Evolutionary conservation across 2,888 invertebrate genomes (phyloP).

Genomic region (Tenthredo scrophulariae): DNA sequence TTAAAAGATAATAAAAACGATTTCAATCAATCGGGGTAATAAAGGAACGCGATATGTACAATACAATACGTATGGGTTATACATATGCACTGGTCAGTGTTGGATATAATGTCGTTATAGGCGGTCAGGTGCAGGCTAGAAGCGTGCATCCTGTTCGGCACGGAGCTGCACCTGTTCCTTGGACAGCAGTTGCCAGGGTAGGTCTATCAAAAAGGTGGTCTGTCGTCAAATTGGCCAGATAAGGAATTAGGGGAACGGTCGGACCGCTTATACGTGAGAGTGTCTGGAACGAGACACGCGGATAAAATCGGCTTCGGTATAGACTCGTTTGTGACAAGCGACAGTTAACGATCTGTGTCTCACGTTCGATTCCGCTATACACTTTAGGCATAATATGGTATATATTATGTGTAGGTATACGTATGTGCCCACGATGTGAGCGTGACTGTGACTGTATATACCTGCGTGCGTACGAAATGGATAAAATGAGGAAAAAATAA

Average conservation of each 20-base stretch:
- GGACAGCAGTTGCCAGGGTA: slow-evolving; percentile 35
- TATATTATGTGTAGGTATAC: neutral
- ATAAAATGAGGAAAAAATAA: neutral
- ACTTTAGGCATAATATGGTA: neutral
- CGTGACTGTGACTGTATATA: slow-evolving; percentile 14
- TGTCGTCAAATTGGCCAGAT: slow-evolving; percentile 50
- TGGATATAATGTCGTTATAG: slow-evolving; percentile 22
- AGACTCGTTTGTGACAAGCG: neutral
- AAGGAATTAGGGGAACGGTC: slow-evolving; percentile 45
- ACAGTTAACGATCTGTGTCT: neutral
- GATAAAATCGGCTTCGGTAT: slow-evolving; percentile 42
- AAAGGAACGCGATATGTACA: neutral
- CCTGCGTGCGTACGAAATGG: slow-evolving; percentile 41
- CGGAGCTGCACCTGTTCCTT: slow-evolving; percentile 33
- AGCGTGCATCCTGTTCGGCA: slow-evolving; percentile 46
- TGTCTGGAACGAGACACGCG: slow-evolving; percentile 30
- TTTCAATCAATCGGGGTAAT: slow-evolving; percentile 7
- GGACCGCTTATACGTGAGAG: slow-evolving; percentile 2
- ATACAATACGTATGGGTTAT: neutral
- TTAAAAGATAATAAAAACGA: neutral
- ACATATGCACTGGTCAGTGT: neutral
- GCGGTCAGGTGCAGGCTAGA: slow-evolving; percentile 40
- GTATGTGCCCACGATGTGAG: neutral
- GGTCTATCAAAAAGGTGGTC: slow-evolving; percentile 45
- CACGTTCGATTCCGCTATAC: slow-evolving; percentile 11